Base-by-base conservation (phyloP, 2,888 invertebrate genomes). In the Melolontha melolontha region DNA sequence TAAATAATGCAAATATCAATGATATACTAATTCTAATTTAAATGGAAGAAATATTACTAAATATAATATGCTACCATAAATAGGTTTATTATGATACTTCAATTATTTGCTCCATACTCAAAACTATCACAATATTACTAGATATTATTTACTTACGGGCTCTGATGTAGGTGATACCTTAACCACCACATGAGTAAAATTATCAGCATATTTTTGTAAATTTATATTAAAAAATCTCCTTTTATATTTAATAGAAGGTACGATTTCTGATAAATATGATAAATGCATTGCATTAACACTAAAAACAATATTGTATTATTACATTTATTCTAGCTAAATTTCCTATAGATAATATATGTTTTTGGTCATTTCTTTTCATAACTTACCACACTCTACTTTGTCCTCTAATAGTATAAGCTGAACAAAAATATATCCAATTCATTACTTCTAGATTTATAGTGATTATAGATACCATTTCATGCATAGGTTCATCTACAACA, bases 391-490 rank as follows among this genome's bases (percentile, higher is more conserved):
- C 85, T 85, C 89, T 85, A 71, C 87, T 84, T 10, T 84, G 79
- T 17, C 83, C 84, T 75, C 85, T 82, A 0, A 88, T 83, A 34
- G 83, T 82, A 70, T 86, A 85, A 0, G 91, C 91, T 65, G 87
- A 86, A 78, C 94, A 95, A 12, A 89, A 92, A 78, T 90, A 93
- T 14, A 94, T 81, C 95, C 95, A 95, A 71, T 93, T 91, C 50
- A 86, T 87, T 22, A 87, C 86, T 54, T 90, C 89, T 11, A 92
- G 84, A 80, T 92, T 91, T 0, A 90, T 80, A 0, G 89, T 86
- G 75, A 93, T 89, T 1, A 94, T 85, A 0, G 90, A 89, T 5
- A 91, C 84, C 71, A 85, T 87, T 79, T 88, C 85, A 75, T 88
- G 86, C 70, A 86, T 86, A 0, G 86, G 85, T 71, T 85, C 85